These are phyloP conservation scores for Leucophora obtusa DNA, from an alignment of 2,888 invertebrate genomes.

Conservation along the genomic window DNA sequence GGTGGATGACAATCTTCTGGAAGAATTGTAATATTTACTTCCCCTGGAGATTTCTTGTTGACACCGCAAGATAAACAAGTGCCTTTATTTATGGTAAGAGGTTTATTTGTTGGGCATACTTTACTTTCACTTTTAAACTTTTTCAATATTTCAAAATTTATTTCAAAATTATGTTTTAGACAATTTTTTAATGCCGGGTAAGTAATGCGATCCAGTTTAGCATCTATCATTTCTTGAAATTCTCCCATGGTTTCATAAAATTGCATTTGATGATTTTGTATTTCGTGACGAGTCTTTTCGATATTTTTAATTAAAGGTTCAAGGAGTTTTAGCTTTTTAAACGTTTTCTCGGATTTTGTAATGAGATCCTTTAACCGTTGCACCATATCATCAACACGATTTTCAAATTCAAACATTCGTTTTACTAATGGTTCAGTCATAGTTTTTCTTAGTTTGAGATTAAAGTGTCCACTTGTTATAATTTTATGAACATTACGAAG, in stretches of 20 bases:
- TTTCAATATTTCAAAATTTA: background rate
- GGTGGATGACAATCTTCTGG: background rate
- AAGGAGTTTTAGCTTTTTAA: conserved; percentile 67
- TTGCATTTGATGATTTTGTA: conserved; percentile 66
- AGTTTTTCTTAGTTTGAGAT: conserved; percentile 70
- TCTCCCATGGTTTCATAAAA: conserved; percentile 73
- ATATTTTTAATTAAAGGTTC: conserved; percentile 69
- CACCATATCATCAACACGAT: conserved; percentile 67
- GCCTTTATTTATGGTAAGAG: background rate
- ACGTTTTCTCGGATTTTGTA: conserved; percentile 66
- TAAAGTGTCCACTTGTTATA: conserved; percentile 69
- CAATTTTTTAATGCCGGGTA: conserved; percentile 73
- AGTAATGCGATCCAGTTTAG: conserved; percentile 73
- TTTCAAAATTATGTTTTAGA: conserved; percentile 68
- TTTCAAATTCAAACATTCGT: conserved; percentile 67
- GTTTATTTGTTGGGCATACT: background rate
- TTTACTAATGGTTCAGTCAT: conserved; percentile 69
- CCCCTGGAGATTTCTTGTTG: background rate
- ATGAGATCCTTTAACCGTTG: conserved; percentile 67
- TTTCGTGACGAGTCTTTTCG: conserved; percentile 60
- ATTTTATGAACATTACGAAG: conserved; percentile 72
- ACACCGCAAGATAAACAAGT: background rate
- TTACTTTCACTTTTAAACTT: background rate
- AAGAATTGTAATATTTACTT: background rate
- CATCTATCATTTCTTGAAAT: conserved; percentile 75